These are phyloP conservation scores for Egretta garzetta DNA, from an alignment of 2,113 vertebrate species.

Conservation along the genomic window DNA sequence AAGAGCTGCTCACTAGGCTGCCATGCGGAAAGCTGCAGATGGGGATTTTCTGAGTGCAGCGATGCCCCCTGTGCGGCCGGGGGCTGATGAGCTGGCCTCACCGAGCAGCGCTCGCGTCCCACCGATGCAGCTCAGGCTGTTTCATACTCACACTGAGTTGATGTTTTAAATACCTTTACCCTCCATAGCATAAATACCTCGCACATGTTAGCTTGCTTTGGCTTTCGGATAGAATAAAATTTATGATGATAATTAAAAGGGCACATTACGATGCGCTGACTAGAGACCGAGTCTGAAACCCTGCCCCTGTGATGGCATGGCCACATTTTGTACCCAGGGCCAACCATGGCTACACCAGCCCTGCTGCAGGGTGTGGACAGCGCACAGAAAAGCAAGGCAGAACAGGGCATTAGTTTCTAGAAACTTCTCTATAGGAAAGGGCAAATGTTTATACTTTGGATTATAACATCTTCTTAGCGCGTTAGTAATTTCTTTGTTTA, in stretches of 20 bases:
- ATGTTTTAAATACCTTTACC: background rate
- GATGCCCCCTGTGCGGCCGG: background rate
- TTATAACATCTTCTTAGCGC: background rate
- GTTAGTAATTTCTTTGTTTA: background rate
- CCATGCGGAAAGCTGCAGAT: background rate
- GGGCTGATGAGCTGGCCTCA: background rate
- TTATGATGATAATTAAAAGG: background rate
- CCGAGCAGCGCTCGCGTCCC: fast-evolving
- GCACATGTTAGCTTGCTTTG: background rate
- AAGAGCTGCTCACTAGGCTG: background rate
- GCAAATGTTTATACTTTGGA: background rate
- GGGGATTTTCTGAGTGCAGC: background rate
- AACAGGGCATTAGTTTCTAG: background rate
- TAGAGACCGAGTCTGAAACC: background rate
- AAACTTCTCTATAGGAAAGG: background rate
- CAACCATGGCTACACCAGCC: background rate
- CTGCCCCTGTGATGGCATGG: too few species aligned
- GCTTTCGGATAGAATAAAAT: background rate
- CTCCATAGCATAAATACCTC: background rate
- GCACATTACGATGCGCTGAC: fast-evolving
- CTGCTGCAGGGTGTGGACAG: background rate
- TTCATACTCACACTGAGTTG: background rate
- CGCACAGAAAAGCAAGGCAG: background rate
- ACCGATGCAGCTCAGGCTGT: too few species aligned
- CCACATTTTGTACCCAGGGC: background rate